A percentile compares a stretch with the other conserved stretches of the same genome.
These are phyloP conservation scores for Norana najaformis DNA, from an alignment of 2,888 invertebrate genomes.

Conservation along the genomic window DNA sequence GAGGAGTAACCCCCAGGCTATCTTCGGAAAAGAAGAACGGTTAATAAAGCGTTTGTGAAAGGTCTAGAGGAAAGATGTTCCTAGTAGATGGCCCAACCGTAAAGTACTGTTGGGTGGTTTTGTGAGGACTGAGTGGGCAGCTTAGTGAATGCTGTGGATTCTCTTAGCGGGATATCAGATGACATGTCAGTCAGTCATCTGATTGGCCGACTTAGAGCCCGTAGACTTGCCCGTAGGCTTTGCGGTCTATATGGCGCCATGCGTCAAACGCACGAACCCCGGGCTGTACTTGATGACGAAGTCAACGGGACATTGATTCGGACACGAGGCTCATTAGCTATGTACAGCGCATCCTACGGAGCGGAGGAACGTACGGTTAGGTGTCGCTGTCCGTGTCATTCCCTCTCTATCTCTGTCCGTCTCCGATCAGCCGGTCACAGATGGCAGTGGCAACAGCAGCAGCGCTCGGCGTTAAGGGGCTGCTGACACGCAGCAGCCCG, in stretches of 20 bases:
- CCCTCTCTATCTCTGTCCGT: background rate
- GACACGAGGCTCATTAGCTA: conserved; percentile 13
- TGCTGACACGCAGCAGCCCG: background rate
- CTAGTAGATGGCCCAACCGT: background rate
- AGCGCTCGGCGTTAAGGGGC: too few relatives aligned
- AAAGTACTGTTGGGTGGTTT: background rate
- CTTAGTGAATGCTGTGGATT: background rate
- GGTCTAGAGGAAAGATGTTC: background rate
- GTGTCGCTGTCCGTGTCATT: background rate
- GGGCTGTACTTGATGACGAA: background rate
- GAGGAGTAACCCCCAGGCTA: background rate
- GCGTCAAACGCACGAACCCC: background rate
- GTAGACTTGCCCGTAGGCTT: background rate
- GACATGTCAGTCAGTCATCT: background rate
- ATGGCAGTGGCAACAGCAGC: background rate
- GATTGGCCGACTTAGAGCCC: background rate
- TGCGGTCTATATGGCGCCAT: background rate
- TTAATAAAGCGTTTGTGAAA: too few relatives aligned
- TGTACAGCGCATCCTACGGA: background rate
- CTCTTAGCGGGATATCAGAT: background rate
- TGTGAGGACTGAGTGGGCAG: background rate
- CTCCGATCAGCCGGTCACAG: background rate
- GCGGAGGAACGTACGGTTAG: background rate
- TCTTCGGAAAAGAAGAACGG: background rate
- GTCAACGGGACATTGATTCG: conserved; percentile 13